Evolutionary conservation across 2,113 vertebrate species (phyloP), one percentile per base, ranked within the genome.

Genomic region (Tichodroma muraria): DNA sequence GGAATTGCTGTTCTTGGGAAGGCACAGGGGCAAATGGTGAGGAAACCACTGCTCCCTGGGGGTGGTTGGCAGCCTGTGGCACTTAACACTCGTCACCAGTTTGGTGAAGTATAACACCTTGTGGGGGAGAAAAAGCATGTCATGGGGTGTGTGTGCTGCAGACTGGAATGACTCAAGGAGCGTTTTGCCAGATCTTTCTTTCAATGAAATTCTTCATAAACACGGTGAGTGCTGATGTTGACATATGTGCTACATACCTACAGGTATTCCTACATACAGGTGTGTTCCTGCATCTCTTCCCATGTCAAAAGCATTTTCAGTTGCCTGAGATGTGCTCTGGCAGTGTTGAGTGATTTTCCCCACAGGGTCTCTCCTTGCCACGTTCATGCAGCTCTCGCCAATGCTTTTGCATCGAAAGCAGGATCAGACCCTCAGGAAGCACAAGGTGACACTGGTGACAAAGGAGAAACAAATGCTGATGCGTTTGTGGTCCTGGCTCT

Each of bases 351-450:
- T 65, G 72, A 35, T 81, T 92, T 72, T 86, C 49, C 44, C 86
- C 22, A 14, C 1, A 4, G 72, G 24, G 6, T 54, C 44, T 94
- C 42, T 56, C 50, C 61, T 90, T 78, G 50, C 31, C 54, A 4
- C 5, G 24, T n/a, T 20, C 65, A 4, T 10, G n/a, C n/a, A 68
- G 57, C 30, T 83, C 38, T 70, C 0, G 0, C 19, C 1, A 2
- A 33, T 37, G 60, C 28, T 77, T 17, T 5, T 66, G 38, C 70
- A n/a, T 54, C 2, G 8, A 40, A 81, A 85, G 57, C 33, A 49
- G 54, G 59, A 85, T 69, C 78, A 59, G 78, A 66, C 59, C 70
- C 38, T 72, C 64, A 44, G 64, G 75, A 85, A 91, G 50, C 35
- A 37, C 50, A 63, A 77, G 71, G 79, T 95, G 89, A 89, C 81